Evolutionary conservation across 2,888 invertebrate species (phyloP).

Genomic region (Bombylius major): DNA sequence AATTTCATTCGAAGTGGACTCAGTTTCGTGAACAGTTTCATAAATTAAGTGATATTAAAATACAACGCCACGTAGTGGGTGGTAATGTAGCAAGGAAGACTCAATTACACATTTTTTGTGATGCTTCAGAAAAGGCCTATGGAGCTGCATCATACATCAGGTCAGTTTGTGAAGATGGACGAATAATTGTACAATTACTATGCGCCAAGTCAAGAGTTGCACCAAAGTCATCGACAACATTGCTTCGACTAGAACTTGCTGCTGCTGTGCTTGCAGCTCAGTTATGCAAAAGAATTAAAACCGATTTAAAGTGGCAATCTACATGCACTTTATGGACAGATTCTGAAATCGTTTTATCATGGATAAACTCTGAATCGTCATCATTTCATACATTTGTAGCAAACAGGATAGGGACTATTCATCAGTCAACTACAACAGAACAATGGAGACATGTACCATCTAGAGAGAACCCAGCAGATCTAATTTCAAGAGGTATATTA

Average conservation of each 20-base stretch:
- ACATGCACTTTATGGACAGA: too few relatives aligned
- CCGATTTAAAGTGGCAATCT: too few relatives aligned
- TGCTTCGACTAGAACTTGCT: not conserved
- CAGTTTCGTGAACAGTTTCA: not conserved
- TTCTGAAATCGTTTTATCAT: too few relatives aligned
- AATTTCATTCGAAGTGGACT: not conserved
- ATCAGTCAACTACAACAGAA: too few relatives aligned
- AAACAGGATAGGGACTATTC: too few relatives aligned
- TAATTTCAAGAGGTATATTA: too few relatives aligned
- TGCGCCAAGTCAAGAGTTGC: not conserved
- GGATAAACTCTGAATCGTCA: too few relatives aligned
- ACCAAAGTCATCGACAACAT: not conserved
- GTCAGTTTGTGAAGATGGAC: not conserved
- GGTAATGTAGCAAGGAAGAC: not conserved
- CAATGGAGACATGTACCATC: too few relatives aligned
- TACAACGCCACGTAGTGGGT: not conserved
- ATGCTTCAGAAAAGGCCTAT: conserved; percentile 13
- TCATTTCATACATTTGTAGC: too few relatives aligned
- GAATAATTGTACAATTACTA: not conserved
- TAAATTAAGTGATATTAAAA: not conserved
- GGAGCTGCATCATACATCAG: conserved; percentile 15
- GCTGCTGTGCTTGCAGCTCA: not conserved
- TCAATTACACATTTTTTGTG: conserved; percentile 13
- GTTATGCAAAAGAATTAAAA: too few relatives aligned
- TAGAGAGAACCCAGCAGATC: too few relatives aligned